Evolutionary conservation across 2,113 vertebrate species (phyloP), one percentile per base, ranked within the genome.

Genomic region (Narcine bancroftii): DNA sequence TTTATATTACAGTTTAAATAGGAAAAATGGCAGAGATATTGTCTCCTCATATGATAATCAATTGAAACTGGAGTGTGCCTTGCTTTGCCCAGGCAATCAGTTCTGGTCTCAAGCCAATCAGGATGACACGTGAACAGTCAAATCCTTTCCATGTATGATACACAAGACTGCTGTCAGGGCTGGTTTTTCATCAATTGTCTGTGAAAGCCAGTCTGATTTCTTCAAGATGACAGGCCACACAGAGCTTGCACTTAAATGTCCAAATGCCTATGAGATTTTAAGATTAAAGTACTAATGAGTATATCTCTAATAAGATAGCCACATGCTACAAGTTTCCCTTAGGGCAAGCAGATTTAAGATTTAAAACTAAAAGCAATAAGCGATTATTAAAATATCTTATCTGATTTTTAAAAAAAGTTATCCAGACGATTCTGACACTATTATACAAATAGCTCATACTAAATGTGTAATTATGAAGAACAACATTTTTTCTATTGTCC

Each of bases 101-200:
- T 97, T 98, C 97, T 98, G 97, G 97, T 97, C 96, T 95, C 94
- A 94, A 96, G 95, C 97, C 96, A 97, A 98, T 98, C 96, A 97
- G 96, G 96, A 95, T 95, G 96, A 96, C 97, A 98, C 95, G 95
- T 97, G 97, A 96, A 97, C 96, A 96, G 95, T 94, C 95, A 98
- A 98, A 99, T 98, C 97, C 96, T 95, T 96, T 96, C 97, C 97
- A 96, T 97, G 96, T 97, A 95, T 96, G 96, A 95, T 95, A 96
- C 95, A 95, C 95, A 96, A 97, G 96, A 96, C 96, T 96, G 94
- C 17, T 96, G 97, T 97, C 95, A 96, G 95, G 97, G 96, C 96
- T 97, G 95, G 96, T 97, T 98, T 96, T 98, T 97, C 89, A 95
- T 97, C 96, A 97, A 98, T 97, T 79, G 95, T 95, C 94, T 95